Evolutionary conservation across 2,113 vertebrate genomes (phyloP).

Genomic region (Dicrurus megarhynchus): DNA sequence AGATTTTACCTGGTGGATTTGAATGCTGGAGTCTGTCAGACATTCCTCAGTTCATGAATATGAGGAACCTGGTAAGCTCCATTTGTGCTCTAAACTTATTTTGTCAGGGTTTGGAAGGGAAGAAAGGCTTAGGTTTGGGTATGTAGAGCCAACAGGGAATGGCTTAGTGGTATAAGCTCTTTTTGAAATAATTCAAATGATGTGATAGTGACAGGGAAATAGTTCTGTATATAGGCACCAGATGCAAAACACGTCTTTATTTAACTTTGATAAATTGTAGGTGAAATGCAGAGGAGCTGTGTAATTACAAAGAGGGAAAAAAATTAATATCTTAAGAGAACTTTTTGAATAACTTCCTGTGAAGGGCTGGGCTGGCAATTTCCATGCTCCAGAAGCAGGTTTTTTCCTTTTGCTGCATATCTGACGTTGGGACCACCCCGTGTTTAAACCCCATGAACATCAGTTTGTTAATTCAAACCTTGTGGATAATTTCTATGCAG

Average conservation of each 20-base stretch:
- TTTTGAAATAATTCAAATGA: not conserved
- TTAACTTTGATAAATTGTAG: not conserved
- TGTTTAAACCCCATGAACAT: not conserved
- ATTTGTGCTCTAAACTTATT: not conserved
- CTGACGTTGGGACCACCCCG: not conserved
- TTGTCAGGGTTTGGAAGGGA: not conserved
- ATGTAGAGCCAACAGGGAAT: not conserved
- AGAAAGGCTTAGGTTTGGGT: not conserved
- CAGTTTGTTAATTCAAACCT: not conserved
- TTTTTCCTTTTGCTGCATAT: not conserved
- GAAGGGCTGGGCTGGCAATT: not conserved
- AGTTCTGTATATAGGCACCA: not conserved
- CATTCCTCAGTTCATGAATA: accelerated
- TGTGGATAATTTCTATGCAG: not conserved
- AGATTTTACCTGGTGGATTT: not conserved
- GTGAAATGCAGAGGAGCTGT: not conserved
- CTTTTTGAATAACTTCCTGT: not conserved
- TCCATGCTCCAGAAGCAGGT: not conserved
- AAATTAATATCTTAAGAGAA: not conserved
- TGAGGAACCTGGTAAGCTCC: not conserved
- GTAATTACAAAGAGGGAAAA: not conserved
- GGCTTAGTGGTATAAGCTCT: not conserved
- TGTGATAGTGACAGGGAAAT: not conserved
- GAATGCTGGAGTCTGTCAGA: not conserved
- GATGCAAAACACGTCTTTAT: not conserved